These are phyloP conservation scores for Plectrocnemia conspersa DNA, from an alignment of 1,140 invertebrate genomes.

Conservation along the genomic window DNA sequence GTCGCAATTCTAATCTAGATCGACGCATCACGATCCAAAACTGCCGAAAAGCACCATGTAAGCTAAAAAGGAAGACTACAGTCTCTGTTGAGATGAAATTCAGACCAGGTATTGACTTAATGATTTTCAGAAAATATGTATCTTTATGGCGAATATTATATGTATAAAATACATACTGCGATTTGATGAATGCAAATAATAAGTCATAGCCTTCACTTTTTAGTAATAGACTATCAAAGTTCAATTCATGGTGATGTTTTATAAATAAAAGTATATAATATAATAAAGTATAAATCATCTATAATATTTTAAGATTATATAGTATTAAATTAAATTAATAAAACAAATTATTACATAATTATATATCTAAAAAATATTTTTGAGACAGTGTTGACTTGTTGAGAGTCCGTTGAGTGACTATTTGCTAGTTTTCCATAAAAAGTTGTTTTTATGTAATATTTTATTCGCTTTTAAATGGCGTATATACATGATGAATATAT, in stretches of 20 bases:
- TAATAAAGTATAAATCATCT: neutral
- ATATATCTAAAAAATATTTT: neutral
- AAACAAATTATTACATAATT: neutral
- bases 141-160: neutral
- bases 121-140: conserved; percentile 7
- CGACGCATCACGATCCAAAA: conserved; percentile 52
- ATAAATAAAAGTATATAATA: neutral
- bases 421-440: neutral
- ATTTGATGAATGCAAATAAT: no score
- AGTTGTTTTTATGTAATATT: neutral
- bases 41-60: conserved; percentile 61
- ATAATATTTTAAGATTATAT: neutral
- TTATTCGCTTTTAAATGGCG: neutral
- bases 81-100: conserved; percentile 55
- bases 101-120: conserved; percentile 53
- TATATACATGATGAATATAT: no score
- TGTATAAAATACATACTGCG: neutral
- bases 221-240: neutral
- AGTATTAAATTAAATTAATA: neutral
- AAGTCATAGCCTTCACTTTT: neutral
- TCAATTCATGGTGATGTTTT: neutral
- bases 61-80: conserved; percentile 56
- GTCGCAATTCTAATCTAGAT: conserved; percentile 42
- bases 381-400: neutral
- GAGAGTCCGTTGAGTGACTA: neutral